Evolutionary conservation across 2,113 vertebrate species (phyloP).

Genomic region (Heterotis niloticus): DNA sequence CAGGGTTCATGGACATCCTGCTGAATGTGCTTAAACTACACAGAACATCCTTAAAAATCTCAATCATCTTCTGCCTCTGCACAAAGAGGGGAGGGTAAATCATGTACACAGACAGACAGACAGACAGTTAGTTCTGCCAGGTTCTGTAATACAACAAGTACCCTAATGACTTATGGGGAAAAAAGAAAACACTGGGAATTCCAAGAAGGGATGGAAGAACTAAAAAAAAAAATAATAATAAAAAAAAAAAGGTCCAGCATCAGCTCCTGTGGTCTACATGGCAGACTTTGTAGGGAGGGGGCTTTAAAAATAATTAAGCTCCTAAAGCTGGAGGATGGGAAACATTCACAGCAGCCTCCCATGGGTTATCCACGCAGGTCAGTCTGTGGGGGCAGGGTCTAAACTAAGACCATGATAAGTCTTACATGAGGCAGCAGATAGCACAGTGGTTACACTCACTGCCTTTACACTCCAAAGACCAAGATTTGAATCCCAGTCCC

Average conservation of each 20-base stretch:
- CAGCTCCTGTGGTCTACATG: not conserved
- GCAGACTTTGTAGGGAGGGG: not conserved
- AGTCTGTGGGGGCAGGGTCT: too few species aligned
- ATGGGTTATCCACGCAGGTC: not conserved
- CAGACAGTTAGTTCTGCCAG: too few species aligned
- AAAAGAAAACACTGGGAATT: too few species aligned
- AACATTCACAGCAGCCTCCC: not conserved
- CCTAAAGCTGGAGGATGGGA: not conserved
- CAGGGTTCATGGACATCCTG: not conserved
- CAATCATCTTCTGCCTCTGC: not conserved
- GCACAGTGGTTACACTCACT: too few species aligned
- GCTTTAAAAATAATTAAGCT: not conserved
- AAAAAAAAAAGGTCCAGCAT: not conserved
- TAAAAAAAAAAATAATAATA: too few species aligned
- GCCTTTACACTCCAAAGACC: slow-evolving; percentile 12
- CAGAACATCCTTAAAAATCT: not conserved
- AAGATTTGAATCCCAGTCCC: slow-evolving; percentile 37
- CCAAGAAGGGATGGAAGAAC: too few species aligned
- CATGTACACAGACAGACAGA: not conserved
- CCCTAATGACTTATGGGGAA: not conserved
- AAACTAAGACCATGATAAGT: too few species aligned
- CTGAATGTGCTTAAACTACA: not conserved
- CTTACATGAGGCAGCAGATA: too few species aligned
- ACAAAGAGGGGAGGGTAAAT: too few species aligned
- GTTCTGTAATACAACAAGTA: not conserved